phyloP scores from a whole-genome alignment of 2,888 invertebrate genomes.

The Eugnorisma glareosa region DNA sequence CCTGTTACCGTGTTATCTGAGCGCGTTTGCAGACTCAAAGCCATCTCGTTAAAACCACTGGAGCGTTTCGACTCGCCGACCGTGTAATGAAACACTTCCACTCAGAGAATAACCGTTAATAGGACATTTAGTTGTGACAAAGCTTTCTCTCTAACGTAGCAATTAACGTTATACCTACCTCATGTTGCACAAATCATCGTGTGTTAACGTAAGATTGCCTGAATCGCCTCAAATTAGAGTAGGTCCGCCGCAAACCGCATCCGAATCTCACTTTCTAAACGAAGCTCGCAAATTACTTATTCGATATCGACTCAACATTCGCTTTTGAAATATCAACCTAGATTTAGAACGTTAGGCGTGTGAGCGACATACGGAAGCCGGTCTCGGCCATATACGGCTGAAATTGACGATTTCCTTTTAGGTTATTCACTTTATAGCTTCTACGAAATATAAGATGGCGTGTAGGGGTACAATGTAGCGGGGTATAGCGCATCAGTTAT shows the following conservation, averaged over 20 bases:
- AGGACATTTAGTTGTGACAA: conserved; percentile 82
- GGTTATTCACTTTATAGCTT: conserved; percentile 44
- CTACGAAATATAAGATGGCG: conserved; percentile 18
- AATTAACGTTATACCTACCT: conserved; percentile 71
- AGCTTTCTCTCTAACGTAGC: conserved; percentile 82
- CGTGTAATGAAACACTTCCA: conserved; percentile 90
- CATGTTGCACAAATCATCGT: conserved; percentile 64
- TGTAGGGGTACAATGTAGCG: conserved; percentile 22
- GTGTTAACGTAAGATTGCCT: conserved; percentile 57
- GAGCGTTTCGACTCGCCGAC: conserved; percentile 83
- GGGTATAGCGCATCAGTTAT: conserved; percentile 72
- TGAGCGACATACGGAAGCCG: conserved; percentile 65
- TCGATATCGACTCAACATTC: conserved; percentile 62
- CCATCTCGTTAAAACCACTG: conserved; percentile 84
- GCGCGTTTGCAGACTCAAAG: conserved; percentile 77
- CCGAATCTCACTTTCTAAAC: conserved; percentile 73
- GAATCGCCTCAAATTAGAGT: conserved; percentile 52
- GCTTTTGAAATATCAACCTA: conserved; percentile 77
- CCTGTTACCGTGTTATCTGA: conserved; percentile 73
- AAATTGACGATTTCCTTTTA: conserved; percentile 49
- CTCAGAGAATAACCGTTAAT: conserved; percentile 87
- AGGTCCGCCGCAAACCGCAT: conserved; percentile 71
- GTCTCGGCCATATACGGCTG: conserved; percentile 58
- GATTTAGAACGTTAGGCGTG: conserved; percentile 64
- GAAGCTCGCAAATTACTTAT: conserved; percentile 69